A percentile compares a stretch with the other conserved stretches of the same genome.
These are phyloP conservation scores for Halcyon badia DNA, from an alignment of 2,797 vertebrate species.

Conservation along the genomic window DNA sequence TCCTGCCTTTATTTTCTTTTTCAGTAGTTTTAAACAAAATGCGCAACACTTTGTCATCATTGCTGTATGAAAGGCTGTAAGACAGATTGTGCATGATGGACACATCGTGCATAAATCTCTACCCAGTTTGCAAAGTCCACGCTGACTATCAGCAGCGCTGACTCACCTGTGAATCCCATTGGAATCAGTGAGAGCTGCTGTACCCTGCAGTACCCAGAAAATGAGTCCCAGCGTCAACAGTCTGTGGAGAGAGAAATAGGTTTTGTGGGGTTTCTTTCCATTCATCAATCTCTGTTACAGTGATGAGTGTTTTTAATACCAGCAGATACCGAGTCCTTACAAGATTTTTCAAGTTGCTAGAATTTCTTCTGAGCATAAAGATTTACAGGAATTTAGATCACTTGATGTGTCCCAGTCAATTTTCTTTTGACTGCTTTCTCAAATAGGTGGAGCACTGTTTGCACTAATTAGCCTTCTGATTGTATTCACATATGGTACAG, in stretches of 20 bases:
- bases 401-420: not conserved
- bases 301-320: not conserved
- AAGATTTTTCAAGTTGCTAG: not conserved
- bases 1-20: not conserved
- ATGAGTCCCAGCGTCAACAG: not conserved
- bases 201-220: not conserved
- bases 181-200: not conserved
- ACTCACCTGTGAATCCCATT: not conserved
- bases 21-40: not conserved
- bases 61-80: not conserved
- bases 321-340: not conserved
- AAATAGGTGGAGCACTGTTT: not conserved
- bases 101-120: not conserved
- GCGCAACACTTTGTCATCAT: not conserved
- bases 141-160: not conserved
- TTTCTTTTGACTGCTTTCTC: not conserved
- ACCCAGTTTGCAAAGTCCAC: not conserved
- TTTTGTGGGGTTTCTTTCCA: not conserved
- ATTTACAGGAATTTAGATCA: not conserved
- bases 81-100: not conserved
- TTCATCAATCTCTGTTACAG: not conserved
- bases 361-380: not conserved
- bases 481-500: conserved; percentile 74
- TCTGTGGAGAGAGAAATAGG: not conserved
- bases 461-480: conserved; percentile 43